Conservation (phyloP, 2,888 invertebrate genomes). For the Diogma glabrata region DNA sequence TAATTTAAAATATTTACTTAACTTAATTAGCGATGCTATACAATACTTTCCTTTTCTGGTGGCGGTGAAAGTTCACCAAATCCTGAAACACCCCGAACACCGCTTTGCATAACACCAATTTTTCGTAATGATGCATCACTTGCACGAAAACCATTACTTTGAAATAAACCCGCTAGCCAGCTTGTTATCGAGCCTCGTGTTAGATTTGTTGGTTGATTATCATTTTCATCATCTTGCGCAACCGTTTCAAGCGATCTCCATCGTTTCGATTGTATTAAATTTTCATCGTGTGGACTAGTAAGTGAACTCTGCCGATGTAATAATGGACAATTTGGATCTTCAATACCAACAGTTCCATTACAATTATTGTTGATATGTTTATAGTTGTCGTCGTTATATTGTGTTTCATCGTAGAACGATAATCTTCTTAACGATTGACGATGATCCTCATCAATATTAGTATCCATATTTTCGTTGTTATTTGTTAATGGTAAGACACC, state of each 20-base stretch:
- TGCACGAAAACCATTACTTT: slow-evolving; percentile 55
- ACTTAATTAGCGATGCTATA: no score
- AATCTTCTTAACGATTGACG: slow-evolving; percentile 17
- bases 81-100: slow-evolving; percentile 29
- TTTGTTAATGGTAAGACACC: slow-evolving; percentile 23
- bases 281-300: slow-evolving; percentile 30
- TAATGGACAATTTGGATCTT: slow-evolving; percentile 32
- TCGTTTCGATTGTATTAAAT: slow-evolving; percentile 47
- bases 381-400: slow-evolving; percentile 29
- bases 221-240: slow-evolving; percentile 26
- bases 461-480: slow-evolving; percentile 14
- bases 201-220: slow-evolving; percentile 42
- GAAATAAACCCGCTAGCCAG: slow-evolving; percentile 66
- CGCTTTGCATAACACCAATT: slow-evolving; percentile 31
- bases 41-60: slow-evolving; percentile 36
- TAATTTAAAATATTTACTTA: no score
- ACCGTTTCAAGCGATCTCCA: slow-evolving; percentile 72
- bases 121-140: slow-evolving; percentile 37
- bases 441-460: slow-evolving; percentile 20
- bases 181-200: slow-evolving; percentile 51
- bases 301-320: slow-evolving; percentile 35
- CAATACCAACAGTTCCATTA: slow-evolving; percentile 33
- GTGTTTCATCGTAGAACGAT: slow-evolving; percentile 21
- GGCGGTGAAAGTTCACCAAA: slow-evolving; percentile 31
- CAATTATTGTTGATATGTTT: slow-evolving; percentile 37